Base-by-base conservation (phyloP, 53 echinoderm and acorn worm species). In the Henricia sp. region DNA sequence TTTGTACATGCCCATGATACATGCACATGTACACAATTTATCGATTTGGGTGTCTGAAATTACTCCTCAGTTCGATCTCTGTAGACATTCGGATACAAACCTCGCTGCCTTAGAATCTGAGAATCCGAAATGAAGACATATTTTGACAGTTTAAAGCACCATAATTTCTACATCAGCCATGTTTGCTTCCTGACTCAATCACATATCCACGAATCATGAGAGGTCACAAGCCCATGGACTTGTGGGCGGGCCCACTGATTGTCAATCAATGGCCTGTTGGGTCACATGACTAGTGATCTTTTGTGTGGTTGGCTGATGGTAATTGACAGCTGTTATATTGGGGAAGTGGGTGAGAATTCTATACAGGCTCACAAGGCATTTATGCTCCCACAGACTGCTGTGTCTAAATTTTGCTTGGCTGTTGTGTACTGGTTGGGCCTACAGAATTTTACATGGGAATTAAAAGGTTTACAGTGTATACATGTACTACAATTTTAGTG, bases 321-420 rank as follows among this genome's bases (percentile, higher is more conserved):
- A 3, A 16, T 5, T n/a, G 48, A 27, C 78, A 63, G 80, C 59
- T 36, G 8, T 8, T 46, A 14, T 8, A n/a, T n/a, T 70, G 48
- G 42, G 80, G 63, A 63, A 43, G 64, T 63, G 64, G 62, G 64
- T 63, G 62, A 63, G n/a, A 62, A 80, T 80, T 80, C 63, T 64
- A 80, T 34, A 21, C 67, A n/a, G 39, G 60, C 60, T 67, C 39
- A 67, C 37, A 19, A 14, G 39, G 21, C 67, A 63, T 39, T 46
- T 8, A 14, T 8, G 48, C 48, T 46, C n/a, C n/a, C n/a, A n/a
- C n/a, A n/a, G n/a, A n/a, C n/a, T n/a, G n/a, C n/a, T n/a, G n/a
- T n/a, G n/a, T n/a, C n/a, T n/a, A n/a, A n/a, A n/a, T n/a, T n/a
- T n/a, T n/a, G n/a, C n/a, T n/a, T n/a, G n/a, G n/a, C n/a, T n/a